These are phyloP conservation scores for Lepidurus arcticus DNA, from an alignment of 1,140 invertebrate genomes.

Conservation along the genomic window DNA sequence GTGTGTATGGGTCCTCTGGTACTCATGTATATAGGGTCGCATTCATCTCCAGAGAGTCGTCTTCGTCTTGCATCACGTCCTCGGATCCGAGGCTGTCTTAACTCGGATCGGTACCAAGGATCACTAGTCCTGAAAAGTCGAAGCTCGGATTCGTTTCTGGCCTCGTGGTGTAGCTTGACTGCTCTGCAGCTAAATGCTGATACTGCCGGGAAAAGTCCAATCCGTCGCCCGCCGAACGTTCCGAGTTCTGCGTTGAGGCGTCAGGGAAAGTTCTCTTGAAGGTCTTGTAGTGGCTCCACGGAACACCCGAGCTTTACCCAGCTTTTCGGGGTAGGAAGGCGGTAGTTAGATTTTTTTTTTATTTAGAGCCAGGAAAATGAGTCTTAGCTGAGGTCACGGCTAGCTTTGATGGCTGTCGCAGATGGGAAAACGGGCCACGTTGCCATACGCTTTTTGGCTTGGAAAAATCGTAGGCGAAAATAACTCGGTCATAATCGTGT, in stretches of 20 bases:
- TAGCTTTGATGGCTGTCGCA: conserved; percentile 21
- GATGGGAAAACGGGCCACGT: conserved; percentile 9
- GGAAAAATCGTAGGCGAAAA: conserved; percentile 15
- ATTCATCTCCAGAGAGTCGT: conserved; percentile 21
- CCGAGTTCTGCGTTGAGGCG: background rate
- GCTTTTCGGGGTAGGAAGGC: background rate
- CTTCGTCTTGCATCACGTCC: conserved; percentile 12
- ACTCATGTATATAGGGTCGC: background rate
- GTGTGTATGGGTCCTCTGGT: background rate
- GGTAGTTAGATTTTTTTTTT: conserved; percentile 7
- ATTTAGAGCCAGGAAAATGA: background rate
- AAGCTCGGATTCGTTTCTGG: background rate
- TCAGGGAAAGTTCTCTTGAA: background rate
- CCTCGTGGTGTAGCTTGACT: background rate
- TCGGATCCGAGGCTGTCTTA: background rate
- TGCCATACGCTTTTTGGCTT: background rate
- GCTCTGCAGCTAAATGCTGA: background rate
- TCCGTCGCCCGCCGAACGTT: background rate
- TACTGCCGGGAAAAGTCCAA: background rate
- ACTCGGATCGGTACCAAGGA: background rate
- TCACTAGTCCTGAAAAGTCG: background rate
- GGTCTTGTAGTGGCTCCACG: background rate
- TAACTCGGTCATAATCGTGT: conserved; percentile 10
- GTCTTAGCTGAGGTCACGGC: conserved; percentile 16
- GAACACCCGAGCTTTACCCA: background rate